phyloP scores from a whole-genome alignment of 2,888 invertebrate species.

The Dynastes tityus region DNA sequence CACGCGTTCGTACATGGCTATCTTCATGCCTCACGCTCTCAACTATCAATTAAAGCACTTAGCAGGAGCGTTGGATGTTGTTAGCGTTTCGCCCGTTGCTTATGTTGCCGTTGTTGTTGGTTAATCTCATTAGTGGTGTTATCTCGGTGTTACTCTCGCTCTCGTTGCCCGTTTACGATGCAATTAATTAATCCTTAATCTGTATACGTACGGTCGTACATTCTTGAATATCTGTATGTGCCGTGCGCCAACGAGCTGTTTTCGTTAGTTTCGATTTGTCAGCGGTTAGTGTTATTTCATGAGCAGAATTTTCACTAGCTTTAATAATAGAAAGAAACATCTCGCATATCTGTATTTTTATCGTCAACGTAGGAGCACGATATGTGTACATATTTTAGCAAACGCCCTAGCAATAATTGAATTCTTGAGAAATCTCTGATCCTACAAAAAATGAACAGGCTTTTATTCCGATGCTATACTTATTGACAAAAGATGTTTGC shows the following conservation, averaged over 20 bases:
- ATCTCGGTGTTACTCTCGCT: slow-evolving; percentile 69
- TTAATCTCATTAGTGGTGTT: slow-evolving; percentile 70
- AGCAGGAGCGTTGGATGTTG: slow-evolving; percentile 51
- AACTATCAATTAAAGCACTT: slow-evolving; percentile 69
- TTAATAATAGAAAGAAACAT: too few species aligned
- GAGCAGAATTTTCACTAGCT: neutral
- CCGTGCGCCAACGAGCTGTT: slow-evolving; percentile 9
- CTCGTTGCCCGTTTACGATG: slow-evolving; percentile 66
- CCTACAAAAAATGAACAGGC: too few species aligned
- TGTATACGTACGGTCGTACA: slow-evolving; percentile 61
- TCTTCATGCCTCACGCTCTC: slow-evolving; percentile 64
- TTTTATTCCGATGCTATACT: too few species aligned
- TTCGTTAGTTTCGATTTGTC: slow-evolving; percentile 12
- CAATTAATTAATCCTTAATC: slow-evolving; percentile 71
- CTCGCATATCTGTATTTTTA: too few species aligned
- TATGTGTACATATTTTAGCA: too few species aligned
- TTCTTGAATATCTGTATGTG: slow-evolving; percentile 32
- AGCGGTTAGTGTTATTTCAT: neutral
- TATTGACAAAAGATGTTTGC: too few species aligned
- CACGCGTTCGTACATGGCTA: slow-evolving; percentile 66
- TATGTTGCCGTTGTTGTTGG: slow-evolving; percentile 61
- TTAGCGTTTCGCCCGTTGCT: slow-evolving; percentile 18
- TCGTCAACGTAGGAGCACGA: too few species aligned
- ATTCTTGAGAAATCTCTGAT: too few species aligned
- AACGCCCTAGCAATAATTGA: too few species aligned